Conservation (phyloP, 2,888 invertebrate genomes). For the Leucozona laternaria region DNA sequence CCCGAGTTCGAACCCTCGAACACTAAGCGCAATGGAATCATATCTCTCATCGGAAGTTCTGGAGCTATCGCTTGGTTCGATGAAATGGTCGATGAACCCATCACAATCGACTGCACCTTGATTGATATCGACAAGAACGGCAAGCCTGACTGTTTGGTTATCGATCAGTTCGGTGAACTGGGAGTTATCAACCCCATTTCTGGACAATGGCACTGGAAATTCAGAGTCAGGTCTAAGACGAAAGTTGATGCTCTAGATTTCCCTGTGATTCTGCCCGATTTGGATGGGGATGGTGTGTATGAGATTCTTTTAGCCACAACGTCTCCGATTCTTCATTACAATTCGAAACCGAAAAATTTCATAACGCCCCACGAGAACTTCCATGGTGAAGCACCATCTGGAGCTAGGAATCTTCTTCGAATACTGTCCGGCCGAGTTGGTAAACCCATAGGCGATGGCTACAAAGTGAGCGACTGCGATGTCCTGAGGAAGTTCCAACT, state of each 20-base stretch:
- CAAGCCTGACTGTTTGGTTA: conserved; percentile 89
- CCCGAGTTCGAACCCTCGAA: conserved; percentile 84
- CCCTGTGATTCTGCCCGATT: conserved; percentile 89
- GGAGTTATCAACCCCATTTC: conserved; percentile 86
- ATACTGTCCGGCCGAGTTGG: conserved; percentile 90
- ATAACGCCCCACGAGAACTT: conserved; percentile 59
- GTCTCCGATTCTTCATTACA: conserved; percentile 78
- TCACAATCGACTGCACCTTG: conserved; percentile 89
- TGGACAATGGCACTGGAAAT: conserved; percentile 85
- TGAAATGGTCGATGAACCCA: conserved; percentile 88
- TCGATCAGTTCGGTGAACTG: conserved; percentile 88
- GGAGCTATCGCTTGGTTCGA: conserved; percentile 91
- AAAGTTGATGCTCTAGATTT: conserved; percentile 87
- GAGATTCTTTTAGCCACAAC: conserved; percentile 88
- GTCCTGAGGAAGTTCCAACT: conserved; percentile 86
- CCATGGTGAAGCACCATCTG: conserved; percentile 81
- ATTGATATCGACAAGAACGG: conserved; percentile 90
- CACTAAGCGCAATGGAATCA: conserved; percentile 85
- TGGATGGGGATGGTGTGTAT: conserved; percentile 88
- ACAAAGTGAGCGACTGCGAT: conserved; percentile 86
- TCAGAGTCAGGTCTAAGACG: conserved; percentile 79
- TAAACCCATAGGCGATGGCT: conserved; percentile 87
- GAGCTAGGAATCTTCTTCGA: conserved; percentile 86
- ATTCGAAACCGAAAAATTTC: conserved; percentile 69
- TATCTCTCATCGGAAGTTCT: conserved; percentile 88